These are phyloP conservation scores for Acropora yongei DNA, from an alignment of 64 coral and sea anemone genomes.

Conservation along the genomic window DNA sequence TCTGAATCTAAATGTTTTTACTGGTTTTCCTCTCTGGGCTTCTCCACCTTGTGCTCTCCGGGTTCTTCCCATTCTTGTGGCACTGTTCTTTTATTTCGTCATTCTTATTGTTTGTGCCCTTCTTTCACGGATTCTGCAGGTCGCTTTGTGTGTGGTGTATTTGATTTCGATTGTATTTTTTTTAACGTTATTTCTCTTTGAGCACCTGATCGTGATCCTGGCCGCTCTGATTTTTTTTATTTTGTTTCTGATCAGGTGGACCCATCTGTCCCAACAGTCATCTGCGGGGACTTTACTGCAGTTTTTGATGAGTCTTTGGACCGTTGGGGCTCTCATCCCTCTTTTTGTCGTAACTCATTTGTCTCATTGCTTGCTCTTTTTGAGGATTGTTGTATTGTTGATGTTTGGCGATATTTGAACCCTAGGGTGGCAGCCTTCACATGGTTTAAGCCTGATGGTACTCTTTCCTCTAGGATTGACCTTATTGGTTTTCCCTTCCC, in stretches of 20 bases:
- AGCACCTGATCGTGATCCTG: constrained; percentile 19
- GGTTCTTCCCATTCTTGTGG: background rate
- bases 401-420: background rate
- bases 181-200: constrained; percentile 2
- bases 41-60: background rate
- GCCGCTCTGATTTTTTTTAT: background rate
- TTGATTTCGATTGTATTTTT: background rate
- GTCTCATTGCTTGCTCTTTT: background rate
- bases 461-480: background rate
- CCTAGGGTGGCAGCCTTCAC: background rate
- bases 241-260: background rate
- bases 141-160: background rate
- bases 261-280: background rate
- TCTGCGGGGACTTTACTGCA: background rate
- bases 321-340: background rate
- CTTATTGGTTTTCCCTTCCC: background rate
- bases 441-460: background rate
- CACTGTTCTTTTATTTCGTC: background rate
- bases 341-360: background rate
- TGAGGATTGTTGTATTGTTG: background rate
- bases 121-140: background rate
- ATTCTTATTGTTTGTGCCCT: background rate
- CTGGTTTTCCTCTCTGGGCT: constrained; percentile 26
- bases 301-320: background rate
- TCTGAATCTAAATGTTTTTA: constrained; percentile 3